phyloP scores from a whole-genome alignment of 2,888 invertebrate species.

The Ennomos quercinarius region DNA sequence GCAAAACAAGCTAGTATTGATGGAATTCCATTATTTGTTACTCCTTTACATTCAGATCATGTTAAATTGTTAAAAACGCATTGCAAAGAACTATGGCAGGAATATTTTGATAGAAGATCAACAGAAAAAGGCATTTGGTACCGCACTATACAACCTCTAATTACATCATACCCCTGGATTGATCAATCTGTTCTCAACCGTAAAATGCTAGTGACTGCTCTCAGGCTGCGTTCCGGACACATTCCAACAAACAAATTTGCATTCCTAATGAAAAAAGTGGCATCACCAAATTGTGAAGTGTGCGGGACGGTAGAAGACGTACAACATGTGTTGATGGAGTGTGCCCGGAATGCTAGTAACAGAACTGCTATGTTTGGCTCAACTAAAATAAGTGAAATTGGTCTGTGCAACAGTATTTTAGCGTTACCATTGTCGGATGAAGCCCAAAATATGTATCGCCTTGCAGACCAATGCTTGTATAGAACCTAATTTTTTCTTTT shows the following conservation, averaged over 20 bases:
- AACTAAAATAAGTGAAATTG: neutral
- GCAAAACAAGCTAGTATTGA: neutral
- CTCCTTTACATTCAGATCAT: neutral
- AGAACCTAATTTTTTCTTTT: no score
- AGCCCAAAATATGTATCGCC: neutral
- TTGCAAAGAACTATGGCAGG: neutral
- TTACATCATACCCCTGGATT: neutral
- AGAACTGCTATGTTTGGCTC: no score
- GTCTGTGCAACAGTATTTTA: neutral
- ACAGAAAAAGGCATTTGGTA: slow-evolving; percentile 1
- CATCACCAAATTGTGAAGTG: neutral
- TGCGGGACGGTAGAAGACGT: neutral
- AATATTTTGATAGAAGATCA: slow-evolving; percentile 7
- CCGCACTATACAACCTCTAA: neutral
- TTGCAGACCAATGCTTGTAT: no score
- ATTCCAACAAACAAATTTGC: slow-evolving; percentile 3
- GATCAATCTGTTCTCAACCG: neutral
- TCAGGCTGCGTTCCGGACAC: slow-evolving; percentile 4
- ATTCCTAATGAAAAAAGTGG: neutral
- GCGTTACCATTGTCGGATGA: neutral
- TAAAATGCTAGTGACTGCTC: neutral
- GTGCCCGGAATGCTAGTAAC: neutral
- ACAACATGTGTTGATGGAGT: neutral
- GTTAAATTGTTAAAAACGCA: neutral
- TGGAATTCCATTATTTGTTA: neutral